A percentile compares a stretch with the other conserved stretches of the same genome.
phyloP scores from a whole-genome alignment of 2,113 vertebrate genomes.

The Corynorhinus townsendii region DNA sequence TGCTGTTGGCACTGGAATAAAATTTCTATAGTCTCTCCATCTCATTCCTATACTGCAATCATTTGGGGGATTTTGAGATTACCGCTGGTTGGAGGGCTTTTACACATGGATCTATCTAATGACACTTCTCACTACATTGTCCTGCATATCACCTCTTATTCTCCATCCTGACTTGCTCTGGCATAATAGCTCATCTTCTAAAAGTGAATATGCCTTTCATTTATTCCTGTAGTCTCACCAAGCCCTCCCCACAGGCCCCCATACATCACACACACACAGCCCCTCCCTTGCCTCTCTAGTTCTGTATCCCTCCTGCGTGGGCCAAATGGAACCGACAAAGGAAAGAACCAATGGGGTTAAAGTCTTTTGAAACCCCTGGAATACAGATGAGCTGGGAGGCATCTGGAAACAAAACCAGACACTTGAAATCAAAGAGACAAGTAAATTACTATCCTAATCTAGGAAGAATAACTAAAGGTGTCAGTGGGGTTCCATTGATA shows the following conservation, averaged over 20 bases:
- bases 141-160: conserved; percentile 53
- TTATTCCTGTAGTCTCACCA: conserved; percentile 45
- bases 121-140: conserved; percentile 53
- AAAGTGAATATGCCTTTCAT: conserved; percentile 61
- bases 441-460: conserved; percentile 71
- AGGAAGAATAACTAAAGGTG: conserved; percentile 74
- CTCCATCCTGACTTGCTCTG: conserved; percentile 36
- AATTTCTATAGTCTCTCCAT: conserved; percentile 57
- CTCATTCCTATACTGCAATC: conserved; percentile 43
- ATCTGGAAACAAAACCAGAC: conserved; percentile 69
- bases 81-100: conserved; percentile 54
- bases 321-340: conserved; percentile 64
- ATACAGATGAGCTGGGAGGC: conserved; percentile 66
- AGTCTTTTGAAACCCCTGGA: conserved; percentile 72
- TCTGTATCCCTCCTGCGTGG: conserved; percentile 45
- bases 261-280: not conserved
- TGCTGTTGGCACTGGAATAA: conserved; percentile 58
- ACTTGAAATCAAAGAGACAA: conserved; percentile 70
- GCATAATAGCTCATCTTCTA: conserved; percentile 38
- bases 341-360: conserved; percentile 70
- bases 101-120: conserved; percentile 44
- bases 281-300: conserved; percentile 31
- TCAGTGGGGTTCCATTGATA: conserved; percentile 73
- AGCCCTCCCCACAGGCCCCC: conserved; percentile 1
- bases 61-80: conserved; percentile 45